Evolutionary conservation across 2,888 invertebrate genomes (phyloP), one percentile per base, ranked within the genome.

Genomic region (Amphiduros pacificus): DNA sequence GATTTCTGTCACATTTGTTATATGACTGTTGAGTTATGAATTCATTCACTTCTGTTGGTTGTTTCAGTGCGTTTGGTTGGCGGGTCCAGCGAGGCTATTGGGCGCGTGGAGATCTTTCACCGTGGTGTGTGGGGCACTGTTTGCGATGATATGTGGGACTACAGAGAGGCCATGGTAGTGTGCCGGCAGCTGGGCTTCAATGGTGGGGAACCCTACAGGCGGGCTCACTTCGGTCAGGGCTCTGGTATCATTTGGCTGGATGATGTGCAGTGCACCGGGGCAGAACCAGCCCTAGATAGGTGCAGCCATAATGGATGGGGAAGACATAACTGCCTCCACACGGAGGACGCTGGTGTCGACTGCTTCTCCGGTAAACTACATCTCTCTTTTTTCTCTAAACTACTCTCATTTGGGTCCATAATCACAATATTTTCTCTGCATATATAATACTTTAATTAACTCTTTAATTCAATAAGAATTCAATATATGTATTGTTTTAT

Each of bases 101-200:
- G 91, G 0, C 84, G 90, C 40, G 83, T 91, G 0, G 90, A 91
- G 79, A 85, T 91, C 0, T 85, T 86, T 63, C 87, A 88, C 71
- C 86, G 44, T 3, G 61, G 58, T 2, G 57, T 60, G 48, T 65
- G 65, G 65, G 94, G 95, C 2, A 89, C 90, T 0, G 85, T 96
- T 3, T 96, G 96, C 76, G 95, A 95, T 74, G 94, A 95, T 80
- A 92, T 93, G 75, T 97, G 94, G 94, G 93, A 94, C 76, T 84
- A 88, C 53, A 84, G 87, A 9, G 95, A 95, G 68, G 94, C 93
- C 0, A 84, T 85, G 55, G 91, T 96, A 2, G 90, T 92, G 26
- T 96, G 96, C 82, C 86, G 87, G 62, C 90, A 91, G 79, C 84
- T 93, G 62, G 89, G 89, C 20, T 54, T 61, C 31, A 14, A 11